Conservation (phyloP, 1,140 invertebrate genomes). For the Acromyrmex charruanus region DNA sequence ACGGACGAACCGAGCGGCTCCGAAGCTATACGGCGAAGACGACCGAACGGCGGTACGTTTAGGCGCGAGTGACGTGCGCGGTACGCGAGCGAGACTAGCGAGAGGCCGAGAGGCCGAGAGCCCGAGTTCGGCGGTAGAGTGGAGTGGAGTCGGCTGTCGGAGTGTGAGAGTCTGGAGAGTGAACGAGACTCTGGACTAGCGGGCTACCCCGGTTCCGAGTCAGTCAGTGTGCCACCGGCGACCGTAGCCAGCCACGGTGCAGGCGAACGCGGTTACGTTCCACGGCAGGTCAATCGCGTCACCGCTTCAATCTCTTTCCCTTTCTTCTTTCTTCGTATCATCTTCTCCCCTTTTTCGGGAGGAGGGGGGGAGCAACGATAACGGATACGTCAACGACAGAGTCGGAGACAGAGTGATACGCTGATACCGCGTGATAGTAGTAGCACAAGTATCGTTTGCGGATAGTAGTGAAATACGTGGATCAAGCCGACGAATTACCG, state of each 20-base stretch:
- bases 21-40: conserved; percentile 66
- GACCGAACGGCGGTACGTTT: conserved; percentile 42
- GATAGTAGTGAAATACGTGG: neutral
- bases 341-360: conserved; percentile 27
- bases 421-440: neutral
- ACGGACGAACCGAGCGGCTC: conserved; percentile 56
- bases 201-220: conserved; percentile 85
- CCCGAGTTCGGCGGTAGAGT: conserved; percentile 64
- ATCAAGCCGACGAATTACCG: neutral
- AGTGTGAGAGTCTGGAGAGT: conserved; percentile 78
- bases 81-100: conserved; percentile 28
- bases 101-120: conserved; percentile 60
- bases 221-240: conserved; percentile 87
- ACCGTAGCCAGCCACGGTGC: conserved; percentile 74
- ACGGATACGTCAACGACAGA: neutral
- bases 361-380: neutral
- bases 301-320: neutral
- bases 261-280: conserved; percentile 74
- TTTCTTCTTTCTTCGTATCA: conserved; percentile 9
- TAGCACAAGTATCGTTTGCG: neutral
- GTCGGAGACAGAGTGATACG: neutral
- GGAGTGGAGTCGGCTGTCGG: conserved; percentile 46
- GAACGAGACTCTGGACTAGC: conserved; percentile 84
- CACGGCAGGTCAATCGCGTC: conserved; percentile 49
- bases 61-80: conserved; percentile 56